A percentile compares a stretch with the other conserved stretches of the same genome.
Evolutionary conservation across 2,888 invertebrate species (phyloP).

Genomic region (Ecliptopera silaceata): DNA sequence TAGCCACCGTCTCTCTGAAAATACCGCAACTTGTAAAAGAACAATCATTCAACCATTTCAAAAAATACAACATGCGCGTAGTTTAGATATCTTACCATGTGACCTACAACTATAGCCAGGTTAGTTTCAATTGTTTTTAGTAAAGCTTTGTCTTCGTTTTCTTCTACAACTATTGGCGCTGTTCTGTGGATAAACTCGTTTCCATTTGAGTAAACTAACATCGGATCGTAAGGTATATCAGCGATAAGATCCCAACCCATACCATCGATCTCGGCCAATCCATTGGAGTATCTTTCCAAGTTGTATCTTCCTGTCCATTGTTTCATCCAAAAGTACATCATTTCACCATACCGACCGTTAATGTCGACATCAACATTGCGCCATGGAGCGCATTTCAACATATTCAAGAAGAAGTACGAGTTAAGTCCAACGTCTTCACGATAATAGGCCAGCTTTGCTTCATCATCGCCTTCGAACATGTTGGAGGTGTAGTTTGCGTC

Average conservation of each 20-base stretch:
- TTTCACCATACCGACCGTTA: conserved; percentile 82
- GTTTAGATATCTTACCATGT: conserved; percentile 57
- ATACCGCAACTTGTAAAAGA: conserved; percentile 35
- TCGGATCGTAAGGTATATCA: conserved; percentile 82
- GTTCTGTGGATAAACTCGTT: conserved; percentile 83
- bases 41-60: background rate
- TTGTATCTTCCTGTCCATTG: conserved; percentile 88
- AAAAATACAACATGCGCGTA: background rate
- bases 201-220: conserved; percentile 85
- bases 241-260: conserved; percentile 78
- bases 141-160: conserved; percentile 52
- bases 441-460: conserved; percentile 86
- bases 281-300: conserved; percentile 87
- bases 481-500: conserved; percentile 69
- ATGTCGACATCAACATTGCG: conserved; percentile 66
- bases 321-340: conserved; percentile 85
- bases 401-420: conserved; percentile 83
- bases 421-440: conserved; percentile 88
- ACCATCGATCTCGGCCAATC: conserved; percentile 80
- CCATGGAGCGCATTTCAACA: conserved; percentile 82
- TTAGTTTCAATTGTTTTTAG: conserved; percentile 66
- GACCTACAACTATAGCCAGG: conserved; percentile 52
- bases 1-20: conserved; percentile 66
- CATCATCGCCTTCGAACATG: conserved; percentile 70
- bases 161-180: conserved; percentile 62